Percentiles rank a stretch among this genome's conserved stretches.
These are phyloP conservation scores for Trachelus iudaicus DNA, from an alignment of 2,888 invertebrate species.

Conservation along the genomic window DNA sequence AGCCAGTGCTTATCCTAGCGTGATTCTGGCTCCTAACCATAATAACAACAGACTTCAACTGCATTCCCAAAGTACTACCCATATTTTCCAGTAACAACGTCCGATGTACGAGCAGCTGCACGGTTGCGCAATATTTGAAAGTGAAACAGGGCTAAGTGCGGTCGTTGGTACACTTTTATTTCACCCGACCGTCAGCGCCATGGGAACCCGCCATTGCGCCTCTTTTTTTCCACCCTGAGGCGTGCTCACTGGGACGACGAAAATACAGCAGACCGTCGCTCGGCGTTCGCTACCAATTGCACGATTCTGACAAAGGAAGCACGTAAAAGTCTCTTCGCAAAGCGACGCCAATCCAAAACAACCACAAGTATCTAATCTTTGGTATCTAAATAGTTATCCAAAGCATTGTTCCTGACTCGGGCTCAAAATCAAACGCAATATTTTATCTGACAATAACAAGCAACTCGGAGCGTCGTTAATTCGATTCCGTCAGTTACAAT, in stretches of 20 bases:
- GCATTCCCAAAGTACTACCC: background rate
- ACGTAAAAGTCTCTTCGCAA: background rate
- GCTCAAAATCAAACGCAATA: background rate
- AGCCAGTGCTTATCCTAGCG: background rate
- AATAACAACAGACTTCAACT: background rate
- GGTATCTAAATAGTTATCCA: background rate
- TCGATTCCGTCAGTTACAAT: background rate
- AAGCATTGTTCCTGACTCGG: background rate
- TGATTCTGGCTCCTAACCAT: background rate
- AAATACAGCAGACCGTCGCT: background rate
- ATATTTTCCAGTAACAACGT: background rate
- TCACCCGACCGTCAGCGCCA: background rate
- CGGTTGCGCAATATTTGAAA: background rate
- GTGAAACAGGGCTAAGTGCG: background rate
- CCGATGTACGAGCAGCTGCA: background rate
- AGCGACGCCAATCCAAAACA: background rate
- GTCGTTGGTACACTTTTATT: background rate
- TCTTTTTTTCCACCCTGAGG: background rate
- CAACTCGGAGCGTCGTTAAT: background rate
- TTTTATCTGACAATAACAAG: background rate
- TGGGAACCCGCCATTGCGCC: background rate
- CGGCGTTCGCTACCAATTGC: too few species aligned
- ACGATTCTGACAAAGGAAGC: background rate
- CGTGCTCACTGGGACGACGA: background rate
- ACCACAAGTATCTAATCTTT: background rate